phyloP scores from a whole-genome alignment of 2,797 vertebrate species.

The Sebastes cheni region DNA sequence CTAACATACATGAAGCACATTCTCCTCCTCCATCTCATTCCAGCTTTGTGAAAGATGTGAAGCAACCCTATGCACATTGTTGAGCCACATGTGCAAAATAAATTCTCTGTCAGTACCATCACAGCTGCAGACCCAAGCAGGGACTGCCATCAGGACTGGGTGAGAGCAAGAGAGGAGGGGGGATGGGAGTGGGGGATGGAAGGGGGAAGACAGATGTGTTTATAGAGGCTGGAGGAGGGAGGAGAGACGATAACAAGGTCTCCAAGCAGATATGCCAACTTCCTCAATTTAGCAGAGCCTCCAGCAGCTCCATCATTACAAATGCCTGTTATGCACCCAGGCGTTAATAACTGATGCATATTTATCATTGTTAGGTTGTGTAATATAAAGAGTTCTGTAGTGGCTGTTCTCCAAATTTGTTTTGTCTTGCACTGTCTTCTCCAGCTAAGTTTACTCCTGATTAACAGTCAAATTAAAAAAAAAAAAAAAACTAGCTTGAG shows the following conservation, averaged over 20 bases:
- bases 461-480: neutral
- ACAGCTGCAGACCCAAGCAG: conserved; percentile 34
- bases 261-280: neutral
- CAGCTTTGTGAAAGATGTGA: conserved; percentile 14
- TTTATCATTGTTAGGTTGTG: neutral
- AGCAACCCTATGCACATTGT: conserved; percentile 36
- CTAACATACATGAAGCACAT: conserved; percentile 5
- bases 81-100: conserved; percentile 65
- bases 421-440: neutral
- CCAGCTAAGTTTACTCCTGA: neutral
- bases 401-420: neutral
- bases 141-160: neutral
- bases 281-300: neutral
- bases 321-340: neutral
- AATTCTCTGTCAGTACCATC: conserved; percentile 36
- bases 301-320: neutral
- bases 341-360: neutral
- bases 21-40: neutral
- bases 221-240: conserved; percentile 14
- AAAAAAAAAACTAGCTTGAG: neutral
- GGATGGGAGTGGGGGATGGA: conserved; percentile 1
- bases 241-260: neutral
- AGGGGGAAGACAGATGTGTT: conserved; percentile 36
- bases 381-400: neutral
- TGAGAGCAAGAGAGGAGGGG: neutral